Percentiles rank a stretch among this genome's conserved stretches.
Conservation (phyloP, 2,888 invertebrate genomes). For the Synergus gifuensis region DNA sequence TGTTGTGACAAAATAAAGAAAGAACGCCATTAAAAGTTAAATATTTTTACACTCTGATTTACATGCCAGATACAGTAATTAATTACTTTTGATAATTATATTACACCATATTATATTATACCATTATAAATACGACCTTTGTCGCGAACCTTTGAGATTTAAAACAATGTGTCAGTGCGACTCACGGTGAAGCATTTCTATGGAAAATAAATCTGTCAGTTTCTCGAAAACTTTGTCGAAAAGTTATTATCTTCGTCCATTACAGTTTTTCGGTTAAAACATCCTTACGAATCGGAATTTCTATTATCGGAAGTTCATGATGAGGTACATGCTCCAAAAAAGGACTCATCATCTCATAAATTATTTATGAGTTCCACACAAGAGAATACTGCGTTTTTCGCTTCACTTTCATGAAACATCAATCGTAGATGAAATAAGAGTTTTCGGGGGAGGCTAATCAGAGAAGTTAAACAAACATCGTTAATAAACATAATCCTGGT, state of each 20-base stretch:
- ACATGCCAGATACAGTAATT: too few relatives aligned
- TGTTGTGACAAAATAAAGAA: too few relatives aligned
- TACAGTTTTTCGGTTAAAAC: too few relatives aligned
- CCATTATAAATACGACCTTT: too few relatives aligned
- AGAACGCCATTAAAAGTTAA: not conserved
- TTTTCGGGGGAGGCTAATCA: not conserved
- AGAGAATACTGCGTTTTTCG: not conserved
- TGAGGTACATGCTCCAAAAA: not conserved
- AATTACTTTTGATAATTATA: too few relatives aligned
- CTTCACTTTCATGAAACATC: not conserved
- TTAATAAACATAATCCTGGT: not conserved
- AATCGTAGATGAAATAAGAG: not conserved
- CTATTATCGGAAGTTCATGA: not conserved
- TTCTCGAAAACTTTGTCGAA: too few relatives aligned
- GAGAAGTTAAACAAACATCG: not conserved
- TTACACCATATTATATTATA: too few relatives aligned
- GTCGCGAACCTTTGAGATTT: too few relatives aligned
- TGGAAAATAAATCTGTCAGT: too few relatives aligned
- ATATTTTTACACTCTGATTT: not conserved
- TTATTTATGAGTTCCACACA: conserved; percentile 10
- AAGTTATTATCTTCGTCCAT: too few relatives aligned
- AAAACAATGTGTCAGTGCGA: too few relatives aligned
- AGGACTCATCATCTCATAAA: conserved; percentile 15
- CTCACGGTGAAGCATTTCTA: too few relatives aligned
- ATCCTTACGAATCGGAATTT: not conserved